Conservation (phyloP, 2,888 invertebrate species). For the Hedya salicella region DNA sequence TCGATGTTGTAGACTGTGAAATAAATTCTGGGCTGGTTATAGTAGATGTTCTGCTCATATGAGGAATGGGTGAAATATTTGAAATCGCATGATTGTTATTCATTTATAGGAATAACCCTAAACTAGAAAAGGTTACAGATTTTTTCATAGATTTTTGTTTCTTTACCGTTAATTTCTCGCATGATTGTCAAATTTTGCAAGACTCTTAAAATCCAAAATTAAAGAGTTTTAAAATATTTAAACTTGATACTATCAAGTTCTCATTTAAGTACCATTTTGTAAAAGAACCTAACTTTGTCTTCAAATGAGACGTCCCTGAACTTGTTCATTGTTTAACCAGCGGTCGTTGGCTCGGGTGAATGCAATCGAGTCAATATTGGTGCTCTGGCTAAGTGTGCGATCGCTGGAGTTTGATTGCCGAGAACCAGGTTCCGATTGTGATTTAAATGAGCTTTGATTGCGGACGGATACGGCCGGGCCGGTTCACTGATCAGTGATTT, state of each 20-base stretch:
- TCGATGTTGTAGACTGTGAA: no score
- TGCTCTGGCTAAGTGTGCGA: conserved; percentile 7
- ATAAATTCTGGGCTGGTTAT: no score
- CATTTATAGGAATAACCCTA: no score
- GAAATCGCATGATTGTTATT: no score
- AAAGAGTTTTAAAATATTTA: not conserved
- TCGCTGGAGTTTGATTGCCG: conserved; percentile 24
- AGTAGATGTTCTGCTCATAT: no score
- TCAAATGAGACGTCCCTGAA: not conserved
- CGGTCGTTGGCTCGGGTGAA: conserved; percentile 21
- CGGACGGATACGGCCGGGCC: not conserved
- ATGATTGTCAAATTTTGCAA: no score
- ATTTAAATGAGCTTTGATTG: conserved; percentile 26
- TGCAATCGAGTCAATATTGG: conserved; percentile 31
- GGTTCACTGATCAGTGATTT: conserved; percentile 1
- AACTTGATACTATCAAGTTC: not conserved
- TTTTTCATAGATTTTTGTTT: no score
- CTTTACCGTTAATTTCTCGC: no score
- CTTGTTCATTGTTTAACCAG: conserved; percentile 28
- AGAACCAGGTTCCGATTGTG: conserved; percentile 27
- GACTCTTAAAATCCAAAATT: not conserved
- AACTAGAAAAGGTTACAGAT: no score
- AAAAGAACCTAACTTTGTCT: not conserved
- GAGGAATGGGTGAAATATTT: no score
- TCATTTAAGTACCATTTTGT: not conserved